Evolutionary conservation across 1,140 invertebrate species (phyloP).

Genomic region (Hestina assimilis): DNA sequence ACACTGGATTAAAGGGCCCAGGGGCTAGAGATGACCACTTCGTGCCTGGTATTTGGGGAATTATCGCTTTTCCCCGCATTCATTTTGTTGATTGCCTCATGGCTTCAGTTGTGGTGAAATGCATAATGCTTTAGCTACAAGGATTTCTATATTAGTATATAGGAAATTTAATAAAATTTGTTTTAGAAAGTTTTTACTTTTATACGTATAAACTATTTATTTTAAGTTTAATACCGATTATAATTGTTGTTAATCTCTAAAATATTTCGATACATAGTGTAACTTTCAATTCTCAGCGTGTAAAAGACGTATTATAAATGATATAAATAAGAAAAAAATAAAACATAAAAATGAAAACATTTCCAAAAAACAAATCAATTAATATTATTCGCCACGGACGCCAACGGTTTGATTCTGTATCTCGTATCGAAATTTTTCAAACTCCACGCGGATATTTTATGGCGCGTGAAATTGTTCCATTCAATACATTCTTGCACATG

Average conservation of each 20-base stretch:
- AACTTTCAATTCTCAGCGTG: neutral
- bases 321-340: conserved; percentile 9
- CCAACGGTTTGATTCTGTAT: conserved; percentile 50
- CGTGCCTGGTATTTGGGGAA: conserved; percentile 51
- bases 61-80: conserved; percentile 40
- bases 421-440: conserved; percentile 54
- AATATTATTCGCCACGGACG: conserved; percentile 66
- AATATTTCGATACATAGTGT: too few relatives aligned
- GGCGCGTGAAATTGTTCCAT: conserved; percentile 69
- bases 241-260: too few relatives aligned
- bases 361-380: conserved; percentile 66
- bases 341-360: conserved; percentile 33
- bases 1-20: conserved; percentile 59
- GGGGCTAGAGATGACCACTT: conserved; percentile 57
- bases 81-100: neutral
- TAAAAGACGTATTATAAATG: conserved; percentile 1
- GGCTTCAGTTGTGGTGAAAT: neutral
- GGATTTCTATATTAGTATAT: too few relatives aligned
- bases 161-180: too few relatives aligned
- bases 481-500: conserved; percentile 50
- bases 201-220: too few relatives aligned
- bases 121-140: too few relatives aligned
- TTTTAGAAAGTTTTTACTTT: too few relatives aligned
- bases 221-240: too few relatives aligned
- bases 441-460: conserved; percentile 61